Evolutionary conservation across 2,888 invertebrate species (phyloP), one percentile per base, ranked within the genome.

Genomic region (Acleris laterana): DNA sequence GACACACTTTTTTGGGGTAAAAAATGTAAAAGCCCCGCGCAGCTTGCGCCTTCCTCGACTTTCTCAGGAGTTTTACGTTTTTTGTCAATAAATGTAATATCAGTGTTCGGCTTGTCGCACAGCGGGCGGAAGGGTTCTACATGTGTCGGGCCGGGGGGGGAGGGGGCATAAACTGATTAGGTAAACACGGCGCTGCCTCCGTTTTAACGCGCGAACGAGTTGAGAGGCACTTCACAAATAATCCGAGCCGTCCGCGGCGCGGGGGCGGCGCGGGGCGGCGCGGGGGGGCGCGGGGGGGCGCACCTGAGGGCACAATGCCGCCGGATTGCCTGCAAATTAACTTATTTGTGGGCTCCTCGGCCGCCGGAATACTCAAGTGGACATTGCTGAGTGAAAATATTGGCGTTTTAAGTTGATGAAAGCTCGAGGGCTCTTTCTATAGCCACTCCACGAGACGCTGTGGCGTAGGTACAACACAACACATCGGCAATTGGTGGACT

Each of bases 191-290:
- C 64, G 71, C 89, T 90, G 88, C 90, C 91, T 91, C 87, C 92
- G 84, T 91, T 92, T 92, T 92, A 91, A 90, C 92, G 92, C 91
- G 88, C 86, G 89, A 91, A 88, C 89, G 89, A 87, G 89, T 91
- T 91, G 87, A 90, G 90, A 91, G 90, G 89, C 90, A 89, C 92
- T 90, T 90, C 90, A 89, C 90, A 88, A 90, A 90, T 90, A 91
- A 90, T 90, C 80, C 76, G 68, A 52, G 62, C 75, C 73, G 76
- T 76, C 64, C 62, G 60, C 68, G 70, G 48, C 61, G 76, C 71
- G 72, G 74, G 72, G 78, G 80, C 78, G 70, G 48, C 61, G 76
- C 71, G 72, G 74, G 72, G 78, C n/a, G n/a, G n/a, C n/a, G 80
- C 78, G n/a, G n/a, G n/a, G n/a, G n/a, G 70, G 48, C 61, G 76